Conservation (phyloP, 2,888 invertebrate genomes). For the Vannuccia rotundouncinata region DNA sequence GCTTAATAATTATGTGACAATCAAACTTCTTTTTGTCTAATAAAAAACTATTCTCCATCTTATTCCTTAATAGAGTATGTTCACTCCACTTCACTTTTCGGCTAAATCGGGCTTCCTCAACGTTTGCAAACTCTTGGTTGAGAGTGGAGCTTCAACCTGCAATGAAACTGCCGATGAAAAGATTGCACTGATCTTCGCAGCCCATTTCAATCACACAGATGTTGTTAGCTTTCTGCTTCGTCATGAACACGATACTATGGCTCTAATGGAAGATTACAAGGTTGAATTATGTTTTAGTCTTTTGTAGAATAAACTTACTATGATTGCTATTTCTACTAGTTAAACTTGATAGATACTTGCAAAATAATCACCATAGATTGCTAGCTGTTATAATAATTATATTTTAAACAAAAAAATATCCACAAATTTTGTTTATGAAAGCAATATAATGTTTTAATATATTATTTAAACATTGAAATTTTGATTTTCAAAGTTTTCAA, state of each 20-base stretch:
- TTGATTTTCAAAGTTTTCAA: too few relatives aligned
- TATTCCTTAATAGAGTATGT: conserved; percentile 49
- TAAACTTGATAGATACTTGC: too few relatives aligned
- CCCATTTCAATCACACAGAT: conserved; percentile 89
- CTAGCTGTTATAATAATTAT: too few relatives aligned
- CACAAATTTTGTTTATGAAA: too few relatives aligned
- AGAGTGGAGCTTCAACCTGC: conserved; percentile 89
- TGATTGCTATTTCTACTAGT: too few relatives aligned
- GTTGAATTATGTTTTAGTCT: too few relatives aligned
- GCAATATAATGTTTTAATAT: too few relatives aligned
- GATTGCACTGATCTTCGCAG: conserved; percentile 94
- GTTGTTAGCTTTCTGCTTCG: conserved; percentile 89
- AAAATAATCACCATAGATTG: too few relatives aligned
- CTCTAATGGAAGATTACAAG: conserved; percentile 90
- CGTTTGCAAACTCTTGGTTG: conserved; percentile 85
- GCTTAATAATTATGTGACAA: too few relatives aligned
- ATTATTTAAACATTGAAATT: too few relatives aligned
- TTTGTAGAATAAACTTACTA: too few relatives aligned
- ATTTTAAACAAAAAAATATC: too few relatives aligned
- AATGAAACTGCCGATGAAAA: conserved; percentile 78
- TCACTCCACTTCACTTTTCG: conserved; percentile 54
- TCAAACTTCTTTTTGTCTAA: neutral
- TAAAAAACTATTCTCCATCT: neutral
- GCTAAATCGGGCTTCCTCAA: conserved; percentile 71
- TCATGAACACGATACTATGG: conserved; percentile 93